phyloP scores from a whole-genome alignment of 2,797 vertebrate genomes.

The Prunella strophiata region DNA sequence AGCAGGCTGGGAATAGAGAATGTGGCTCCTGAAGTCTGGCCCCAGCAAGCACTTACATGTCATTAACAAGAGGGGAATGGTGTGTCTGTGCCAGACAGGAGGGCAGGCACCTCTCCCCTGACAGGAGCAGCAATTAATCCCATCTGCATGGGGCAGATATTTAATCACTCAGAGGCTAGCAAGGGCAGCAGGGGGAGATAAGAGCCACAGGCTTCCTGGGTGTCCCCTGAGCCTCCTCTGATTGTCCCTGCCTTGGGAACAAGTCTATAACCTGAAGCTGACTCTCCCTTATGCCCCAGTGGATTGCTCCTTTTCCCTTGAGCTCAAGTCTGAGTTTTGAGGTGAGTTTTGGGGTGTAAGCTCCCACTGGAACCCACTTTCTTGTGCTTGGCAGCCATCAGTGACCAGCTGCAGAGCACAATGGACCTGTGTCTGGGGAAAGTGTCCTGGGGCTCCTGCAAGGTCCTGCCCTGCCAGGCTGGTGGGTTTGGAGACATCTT shows the following conservation, averaged over 20 bases:
- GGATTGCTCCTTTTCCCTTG: neutral
- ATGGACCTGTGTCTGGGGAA: accelerated
- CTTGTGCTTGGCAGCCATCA: neutral
- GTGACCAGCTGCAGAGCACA: neutral
- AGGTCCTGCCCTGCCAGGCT: neutral
- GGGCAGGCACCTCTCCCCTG: neutral
- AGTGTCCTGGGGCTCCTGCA: neutral
- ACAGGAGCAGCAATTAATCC: neutral
- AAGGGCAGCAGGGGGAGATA: neutral
- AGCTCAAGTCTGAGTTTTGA: neutral
- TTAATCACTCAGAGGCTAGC: neutral
- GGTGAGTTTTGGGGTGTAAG: neutral
- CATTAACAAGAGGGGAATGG: neutral
- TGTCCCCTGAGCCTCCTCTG: neutral
- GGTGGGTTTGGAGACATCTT: neutral
- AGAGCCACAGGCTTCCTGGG: neutral
- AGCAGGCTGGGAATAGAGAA: neutral
- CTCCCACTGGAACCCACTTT: neutral
- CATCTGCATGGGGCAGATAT: neutral
- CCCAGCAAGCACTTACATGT: neutral
- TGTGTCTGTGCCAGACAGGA: neutral
- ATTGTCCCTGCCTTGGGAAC: neutral
- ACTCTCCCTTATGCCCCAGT: neutral
- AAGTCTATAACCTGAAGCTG: neutral
- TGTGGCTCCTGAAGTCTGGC: neutral